Base-by-base conservation (phyloP, 2,888 invertebrate species). In the Rhogogaster chlorosoma region DNA sequence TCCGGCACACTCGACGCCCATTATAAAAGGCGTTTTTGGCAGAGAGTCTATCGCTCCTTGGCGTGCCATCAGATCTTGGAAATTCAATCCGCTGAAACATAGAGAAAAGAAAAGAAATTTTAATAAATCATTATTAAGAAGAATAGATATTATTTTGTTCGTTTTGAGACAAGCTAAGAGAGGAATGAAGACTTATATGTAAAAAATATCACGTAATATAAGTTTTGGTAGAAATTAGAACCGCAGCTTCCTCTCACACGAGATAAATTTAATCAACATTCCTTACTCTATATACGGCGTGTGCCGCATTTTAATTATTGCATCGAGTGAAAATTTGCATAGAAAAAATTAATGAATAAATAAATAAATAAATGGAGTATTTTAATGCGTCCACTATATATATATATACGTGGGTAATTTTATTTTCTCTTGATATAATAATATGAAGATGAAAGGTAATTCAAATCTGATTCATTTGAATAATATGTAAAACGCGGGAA, bases 1-100 rank as follows among this genome's bases (percentile, higher is more conserved):
- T 83, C 98, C 98, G 84, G 98, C 97, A 93, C 98, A 98, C 93
- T 98, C 98, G 90, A 97, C 97, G 86, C 98, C 98, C 92, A 98
- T 95, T 92, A 97, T 97, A 94, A 98, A 97, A 5, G 98, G 98
- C 6, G 97, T 97, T 94, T 98, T 98, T n/a, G 97, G 97, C 0
- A 97, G 96, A 15, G 97, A 97, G 93, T 98, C 98, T 89, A 98
- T 96, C 86, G 97, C 97, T 6, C 98, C 98, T 94, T 98, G 97
- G 71, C 98, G 95, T 85, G 97, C 97, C 96, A 98, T 98, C 94
- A 98, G 93, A 92, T 98, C 98, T 94, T 97, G 96, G 95, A 98
- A 98, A 94, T 97, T 98, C 89, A 98, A 94, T 26, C 98, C 98
- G 93, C 98, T 98, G 95, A 85, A 96, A 96, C 93, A 93, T 94